A percentile compares a stretch with the other conserved stretches of the same genome.
Evolutionary conservation across 2,888 invertebrate species (phyloP).

Genomic region (Anorthoa munda): DNA sequence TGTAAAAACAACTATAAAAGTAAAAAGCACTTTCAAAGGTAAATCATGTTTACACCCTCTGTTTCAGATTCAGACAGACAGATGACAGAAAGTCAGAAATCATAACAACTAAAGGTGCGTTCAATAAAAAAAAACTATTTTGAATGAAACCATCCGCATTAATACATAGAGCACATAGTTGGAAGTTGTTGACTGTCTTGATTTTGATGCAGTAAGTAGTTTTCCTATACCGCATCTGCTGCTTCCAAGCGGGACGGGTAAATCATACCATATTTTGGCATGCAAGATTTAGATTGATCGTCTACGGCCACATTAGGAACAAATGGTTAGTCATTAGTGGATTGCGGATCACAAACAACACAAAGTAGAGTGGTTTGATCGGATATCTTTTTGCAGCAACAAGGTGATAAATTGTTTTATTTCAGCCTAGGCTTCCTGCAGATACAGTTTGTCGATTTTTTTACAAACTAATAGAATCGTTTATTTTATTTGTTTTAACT

Average conservation of each 20-base stretch:
- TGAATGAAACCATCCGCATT: neutral
- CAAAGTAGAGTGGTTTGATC: neutral
- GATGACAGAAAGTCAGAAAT: slow-evolving; percentile 57
- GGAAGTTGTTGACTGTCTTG: neutral
- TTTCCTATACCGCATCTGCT: too few species aligned
- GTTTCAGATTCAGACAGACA: slow-evolving; percentile 66
- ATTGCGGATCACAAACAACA: neutral
- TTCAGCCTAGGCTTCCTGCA: too few species aligned
- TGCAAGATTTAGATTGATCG: slow-evolving; percentile 6
- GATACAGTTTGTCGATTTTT: fast-evolving
- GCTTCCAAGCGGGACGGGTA: neutral
- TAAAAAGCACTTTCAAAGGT: slow-evolving; percentile 71
- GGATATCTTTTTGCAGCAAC: neutral
- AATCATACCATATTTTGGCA: neutral
- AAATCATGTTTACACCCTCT: slow-evolving; percentile 85
- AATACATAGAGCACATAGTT: neutral
- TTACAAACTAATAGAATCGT: neutral
- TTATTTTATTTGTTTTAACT: neutral
- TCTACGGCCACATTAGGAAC: neutral
- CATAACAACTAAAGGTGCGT: slow-evolving; percentile 58
- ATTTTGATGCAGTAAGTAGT: neutral
- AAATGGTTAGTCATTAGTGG: neutral
- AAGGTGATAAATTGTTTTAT: neutral
- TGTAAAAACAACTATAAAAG: slow-evolving; percentile 71
- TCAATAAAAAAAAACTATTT: slow-evolving; percentile 48